Evolutionary conservation across 2,888 invertebrate species (phyloP), one percentile per base, ranked within the genome.

Genomic region (Noctuana brunneofusca): DNA sequence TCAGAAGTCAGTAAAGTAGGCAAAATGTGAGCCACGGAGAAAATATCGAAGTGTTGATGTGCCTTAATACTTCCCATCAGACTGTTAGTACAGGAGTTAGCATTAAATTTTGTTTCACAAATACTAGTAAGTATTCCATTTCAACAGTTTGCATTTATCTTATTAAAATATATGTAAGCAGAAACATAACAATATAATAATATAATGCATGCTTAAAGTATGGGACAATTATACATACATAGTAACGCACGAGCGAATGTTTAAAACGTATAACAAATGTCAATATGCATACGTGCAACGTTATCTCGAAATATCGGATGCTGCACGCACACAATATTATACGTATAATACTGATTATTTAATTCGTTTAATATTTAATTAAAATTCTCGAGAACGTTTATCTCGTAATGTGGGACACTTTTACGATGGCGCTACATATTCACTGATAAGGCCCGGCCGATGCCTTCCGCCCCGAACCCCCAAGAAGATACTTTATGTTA

Each of bases 321-420:
- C 83, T 78, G 81, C 87, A 89, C 84, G 84, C 86, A 87, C 83
- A 86, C 87, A 84, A 85, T 87, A 88, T 84, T 84, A 86, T 86
- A 88, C 79, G 80, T 86, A 87, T 90, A 90, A 91, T 90, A 91
- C 91, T 90, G 91, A 91, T 90, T 87, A 89, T 91, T 90, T 87
- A 87, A 90, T 90, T 90, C 89, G 72, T 88, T 90, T 90, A 89
- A 90, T 90, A 89, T 91, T 90, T 90, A 89, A 91, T 91, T 90
- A 89, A 91, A 89, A 89, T 89, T 89, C 89, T 83, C 86, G 80
- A 81, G 84, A 88, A 83, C 84, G 84, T 85, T 91, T 91, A 90
- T 90, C 91, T 89, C 85, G 85, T 88, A 89, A 87, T 89, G 90
- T 89, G 84, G 90, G 89, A 90, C 90, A 89, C 88, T 86, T 90